phyloP scores from a whole-genome alignment of 1,140 invertebrate genomes.

The Scaptomyza graminum region DNA sequence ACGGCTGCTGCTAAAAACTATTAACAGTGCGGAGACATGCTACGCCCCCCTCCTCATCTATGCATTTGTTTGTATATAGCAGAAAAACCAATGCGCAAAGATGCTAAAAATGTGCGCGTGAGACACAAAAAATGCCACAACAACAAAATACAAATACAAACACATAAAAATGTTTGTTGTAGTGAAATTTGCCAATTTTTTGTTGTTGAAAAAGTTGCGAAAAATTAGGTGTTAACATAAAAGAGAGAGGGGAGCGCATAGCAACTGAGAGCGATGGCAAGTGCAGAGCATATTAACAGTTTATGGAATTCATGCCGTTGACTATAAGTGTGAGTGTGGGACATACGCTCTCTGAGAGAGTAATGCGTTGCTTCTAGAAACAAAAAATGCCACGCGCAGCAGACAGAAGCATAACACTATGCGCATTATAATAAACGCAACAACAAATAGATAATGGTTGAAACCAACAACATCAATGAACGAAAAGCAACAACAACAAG shows the following conservation, averaged over 20 bases:
- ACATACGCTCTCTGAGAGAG: constrained; percentile 2
- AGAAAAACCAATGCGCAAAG: constrained; percentile 54
- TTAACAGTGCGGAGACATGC: constrained; percentile 32
- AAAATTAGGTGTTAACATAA: constrained; percentile 24
- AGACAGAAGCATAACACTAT: constrained; percentile 64
- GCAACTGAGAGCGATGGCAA: constrained; percentile 4
- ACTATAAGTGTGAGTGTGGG: constrained; percentile 34
- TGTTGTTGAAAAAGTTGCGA: constrained; percentile 23
- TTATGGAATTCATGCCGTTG: constrained; percentile 62
- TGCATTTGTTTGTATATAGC: not conserved
- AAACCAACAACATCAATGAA: constrained; percentile 64
- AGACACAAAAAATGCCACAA: constrained; percentile 36
- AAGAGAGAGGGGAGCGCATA: not conserved
- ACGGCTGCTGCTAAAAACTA: constrained; percentile 6
- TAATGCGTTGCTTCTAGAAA: constrained; percentile 26
- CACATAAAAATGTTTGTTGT: constrained; percentile 26
- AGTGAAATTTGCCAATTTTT: constrained; percentile 49
- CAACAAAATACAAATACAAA: constrained; percentile 20
- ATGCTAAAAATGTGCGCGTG: constrained; percentile 73
- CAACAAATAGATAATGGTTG: constrained; percentile 77
- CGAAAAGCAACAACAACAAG: constrained; percentile 42
- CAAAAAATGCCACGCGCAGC: constrained; percentile 76
- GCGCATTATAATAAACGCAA: constrained; percentile 74
- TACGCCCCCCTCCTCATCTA: constrained; percentile 20
- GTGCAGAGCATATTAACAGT: constrained; percentile 68